Conservation (phyloP, 2,888 invertebrate genomes). For the Scaptomyza flava region DNA sequence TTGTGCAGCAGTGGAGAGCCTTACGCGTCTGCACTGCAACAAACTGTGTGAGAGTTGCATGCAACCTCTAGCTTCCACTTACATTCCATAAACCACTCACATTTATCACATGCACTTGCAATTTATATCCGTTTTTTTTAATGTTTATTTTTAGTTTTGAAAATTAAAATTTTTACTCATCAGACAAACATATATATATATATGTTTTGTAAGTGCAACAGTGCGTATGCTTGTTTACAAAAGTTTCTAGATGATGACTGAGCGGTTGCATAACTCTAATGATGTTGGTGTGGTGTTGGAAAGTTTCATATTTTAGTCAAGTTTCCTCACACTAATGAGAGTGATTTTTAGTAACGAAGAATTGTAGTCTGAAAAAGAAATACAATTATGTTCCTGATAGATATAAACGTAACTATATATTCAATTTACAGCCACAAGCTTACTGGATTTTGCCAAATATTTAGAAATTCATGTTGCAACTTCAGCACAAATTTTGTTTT, state of each 20-base stretch:
- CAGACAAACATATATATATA: not conserved
- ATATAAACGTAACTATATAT: too few species aligned
- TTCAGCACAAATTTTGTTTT: conserved; percentile 11
- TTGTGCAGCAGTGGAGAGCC: conserved; percentile 60
- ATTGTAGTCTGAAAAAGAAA: not conserved
- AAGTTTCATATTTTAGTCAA: not conserved
- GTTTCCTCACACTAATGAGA: not conserved
- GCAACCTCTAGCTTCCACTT: conserved; percentile 4
- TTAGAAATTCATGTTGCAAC: conserved; percentile 1
- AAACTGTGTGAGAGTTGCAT: conserved; percentile 37
- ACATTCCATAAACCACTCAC: not conserved
- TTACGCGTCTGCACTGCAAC: conserved; percentile 25
- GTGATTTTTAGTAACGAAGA: not conserved
- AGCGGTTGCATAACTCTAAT: conserved; percentile 27
- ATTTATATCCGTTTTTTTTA: conserved; percentile 52
- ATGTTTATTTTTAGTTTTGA: conserved; percentile 63
- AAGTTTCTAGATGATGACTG: conserved; percentile 11
- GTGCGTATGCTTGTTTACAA: conserved; percentile 32
- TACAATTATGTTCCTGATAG: not conserved
- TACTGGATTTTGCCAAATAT: not conserved
- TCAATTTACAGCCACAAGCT: not conserved
- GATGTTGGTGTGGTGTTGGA: conserved; percentile 4
- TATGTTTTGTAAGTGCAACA: conserved; percentile 35
- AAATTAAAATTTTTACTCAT: conserved; percentile 53
- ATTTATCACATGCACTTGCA: conserved; percentile 46